A percentile compares a stretch with the other conserved stretches of the same genome.
phyloP scores from a whole-genome alignment of 2,888 invertebrate genomes.

The Idaea biselata region DNA sequence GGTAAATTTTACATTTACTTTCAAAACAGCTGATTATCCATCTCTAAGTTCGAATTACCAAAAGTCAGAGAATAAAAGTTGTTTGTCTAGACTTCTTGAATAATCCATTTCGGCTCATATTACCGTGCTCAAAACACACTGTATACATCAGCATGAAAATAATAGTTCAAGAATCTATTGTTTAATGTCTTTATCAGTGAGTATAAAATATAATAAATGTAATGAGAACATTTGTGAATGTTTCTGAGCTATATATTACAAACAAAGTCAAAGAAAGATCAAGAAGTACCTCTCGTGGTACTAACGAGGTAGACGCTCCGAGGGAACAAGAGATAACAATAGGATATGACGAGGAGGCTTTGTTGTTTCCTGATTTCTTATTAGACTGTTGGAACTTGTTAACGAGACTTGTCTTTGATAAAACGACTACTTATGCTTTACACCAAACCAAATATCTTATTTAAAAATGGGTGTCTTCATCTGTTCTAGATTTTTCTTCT shows the following conservation, averaged over 20 bases:
- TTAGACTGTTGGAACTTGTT: background rate
- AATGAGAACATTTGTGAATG: background rate
- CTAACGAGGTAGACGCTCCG: background rate
- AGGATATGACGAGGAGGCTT: background rate
- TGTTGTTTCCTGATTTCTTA: background rate
- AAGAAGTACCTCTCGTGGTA: background rate
- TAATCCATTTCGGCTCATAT: background rate
- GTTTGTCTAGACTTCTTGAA: no score
- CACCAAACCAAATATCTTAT: no score
- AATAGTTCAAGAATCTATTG: constrained; percentile 8
- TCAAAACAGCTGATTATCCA: no score
- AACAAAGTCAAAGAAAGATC: background rate
- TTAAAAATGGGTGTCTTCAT: no score
- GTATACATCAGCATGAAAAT: background rate
- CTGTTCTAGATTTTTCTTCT: no score
- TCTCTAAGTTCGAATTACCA: no score
- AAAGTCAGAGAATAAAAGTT: no score
- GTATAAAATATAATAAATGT: background rate
- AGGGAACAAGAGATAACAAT: background rate
- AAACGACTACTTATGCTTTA: no score
- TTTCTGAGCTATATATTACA: background rate
- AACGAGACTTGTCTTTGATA: background rate
- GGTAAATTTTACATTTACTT: no score
- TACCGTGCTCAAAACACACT: background rate
- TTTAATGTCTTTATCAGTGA: constrained; percentile 12